A percentile compares a stretch with the other conserved stretches of the same genome.
phyloP scores from a whole-genome alignment of 1,140 invertebrate genomes.

The Ptiloglossa arizonensis region DNA sequence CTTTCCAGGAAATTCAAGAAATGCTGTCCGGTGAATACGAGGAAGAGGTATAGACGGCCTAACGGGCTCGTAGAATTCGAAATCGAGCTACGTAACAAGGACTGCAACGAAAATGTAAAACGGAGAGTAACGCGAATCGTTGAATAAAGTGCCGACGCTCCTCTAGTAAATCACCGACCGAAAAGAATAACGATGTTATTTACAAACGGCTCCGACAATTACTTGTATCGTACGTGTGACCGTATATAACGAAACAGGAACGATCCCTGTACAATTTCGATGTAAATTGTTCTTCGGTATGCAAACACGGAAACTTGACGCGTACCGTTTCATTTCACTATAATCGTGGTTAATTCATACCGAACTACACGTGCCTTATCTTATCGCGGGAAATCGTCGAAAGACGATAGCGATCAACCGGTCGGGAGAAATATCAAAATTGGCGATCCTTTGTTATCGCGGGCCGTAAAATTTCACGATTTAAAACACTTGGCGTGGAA shows the following conservation, averaged over 20 bases:
- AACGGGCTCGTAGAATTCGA: not conserved
- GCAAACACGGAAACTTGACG: not conserved
- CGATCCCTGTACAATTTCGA: too few species aligned
- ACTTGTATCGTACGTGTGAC: not conserved
- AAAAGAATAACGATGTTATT: too few species aligned
- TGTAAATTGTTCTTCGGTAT: not conserved
- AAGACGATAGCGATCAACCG: not conserved
- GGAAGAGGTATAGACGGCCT: too few species aligned
- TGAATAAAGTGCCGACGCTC: too few species aligned
- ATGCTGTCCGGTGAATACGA: conserved; percentile 30
- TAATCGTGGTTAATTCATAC: not conserved
- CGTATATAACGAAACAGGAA: too few species aligned
- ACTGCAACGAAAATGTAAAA: not conserved
- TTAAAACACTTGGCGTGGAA: too few species aligned
- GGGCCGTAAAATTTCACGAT: too few species aligned
- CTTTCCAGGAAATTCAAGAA: conserved; percentile 67
- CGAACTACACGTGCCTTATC: conserved; percentile 18
- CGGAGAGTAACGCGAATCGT: too few species aligned
- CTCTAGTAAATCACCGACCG: too few species aligned
- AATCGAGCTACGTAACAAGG: not conserved
- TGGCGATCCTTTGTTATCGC: too few species aligned
- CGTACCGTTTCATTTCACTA: not conserved
- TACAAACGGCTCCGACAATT: not conserved
- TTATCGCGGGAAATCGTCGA: not conserved
- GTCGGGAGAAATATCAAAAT: not conserved